Base-by-base conservation (phyloP, 2,888 invertebrate species). In the Diabrotica balteata region DNA sequence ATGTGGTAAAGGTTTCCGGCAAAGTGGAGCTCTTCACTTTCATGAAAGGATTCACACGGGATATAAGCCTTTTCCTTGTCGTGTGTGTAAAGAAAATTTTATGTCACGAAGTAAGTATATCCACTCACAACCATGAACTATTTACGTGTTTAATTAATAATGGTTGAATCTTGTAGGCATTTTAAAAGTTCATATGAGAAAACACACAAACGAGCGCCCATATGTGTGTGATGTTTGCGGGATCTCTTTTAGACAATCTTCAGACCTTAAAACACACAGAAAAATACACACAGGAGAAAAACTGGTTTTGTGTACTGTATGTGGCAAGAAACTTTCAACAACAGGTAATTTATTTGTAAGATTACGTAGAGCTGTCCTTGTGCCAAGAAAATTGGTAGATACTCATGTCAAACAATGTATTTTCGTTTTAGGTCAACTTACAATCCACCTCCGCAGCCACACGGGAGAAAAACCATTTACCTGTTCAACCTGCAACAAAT, bases 261-360 rank as follows among this genome's bases (percentile, higher is more conserved):
- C 82, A 6, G 83, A 84, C 55, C 67, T 84, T 54, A 84, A 84
- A 71, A 80, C 80, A 9, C 84, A 84, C 68, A 80, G 80, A 63
- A 80, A 81, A 67, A 81, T 80, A 0, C 84, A 84, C 65, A 79
- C 88, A 0, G 89, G 89, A 0, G 85, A 89, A 52, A 85, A 86
- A 59, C 88, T 88, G 0, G 83, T 84, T 59, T 76, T 81, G 49
- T 85, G 85, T 72, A 79, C 80, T 51, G 80, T 80, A 71, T 85
- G 85, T 70, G 80, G 80, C 7, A 83, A 82, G 70, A 74, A 77
- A 67, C 76, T 82, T 76, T 75, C 80, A 10, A 79, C 81, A n/a
- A 80, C 80, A 67, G 80, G 81, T 81, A 75, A 32, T 5, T 32
- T 32, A 32, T 32, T 32, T 32, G 5, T 32, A 32, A 32, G 32